Evolutionary conservation across 2,888 invertebrate genomes (phyloP).

Genomic region (Sinohyriopsis cumingii): DNA sequence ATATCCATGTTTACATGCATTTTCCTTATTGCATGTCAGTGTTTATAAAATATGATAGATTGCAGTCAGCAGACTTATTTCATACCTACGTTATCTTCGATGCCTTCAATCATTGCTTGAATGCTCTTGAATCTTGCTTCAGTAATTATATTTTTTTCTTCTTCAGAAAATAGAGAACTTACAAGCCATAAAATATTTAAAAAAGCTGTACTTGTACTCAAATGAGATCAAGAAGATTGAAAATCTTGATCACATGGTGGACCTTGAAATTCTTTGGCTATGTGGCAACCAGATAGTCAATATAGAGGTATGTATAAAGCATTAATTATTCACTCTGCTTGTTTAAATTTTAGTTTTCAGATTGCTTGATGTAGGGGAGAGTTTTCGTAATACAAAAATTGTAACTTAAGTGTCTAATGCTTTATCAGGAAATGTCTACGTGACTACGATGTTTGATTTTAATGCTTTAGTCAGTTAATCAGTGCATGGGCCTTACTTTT

Average conservation of each 20-base stretch:
- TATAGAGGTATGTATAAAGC: constrained; percentile 59
- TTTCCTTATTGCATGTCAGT: no score
- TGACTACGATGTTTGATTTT: no score
- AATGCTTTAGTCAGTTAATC: no score
- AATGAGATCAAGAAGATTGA: constrained; percentile 67
- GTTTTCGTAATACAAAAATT: no score
- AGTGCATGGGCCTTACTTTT: no score
- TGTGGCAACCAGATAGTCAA: constrained; percentile 65
- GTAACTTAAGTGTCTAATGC: no score
- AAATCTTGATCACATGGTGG: constrained; percentile 60
- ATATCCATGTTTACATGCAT: no score
- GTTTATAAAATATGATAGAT: no score
- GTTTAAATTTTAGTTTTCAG: background rate
- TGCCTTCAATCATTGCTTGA: background rate
- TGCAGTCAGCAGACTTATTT: no score
- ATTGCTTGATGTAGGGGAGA: no score
- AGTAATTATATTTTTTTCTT: constrained; percentile 4
- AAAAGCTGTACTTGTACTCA: constrained; percentile 67
- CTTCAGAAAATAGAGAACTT: constrained; percentile 68
- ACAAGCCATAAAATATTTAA: constrained; percentile 50
- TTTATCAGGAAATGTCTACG: no score
- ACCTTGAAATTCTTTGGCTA: constrained; percentile 67
- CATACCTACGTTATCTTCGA: no score
- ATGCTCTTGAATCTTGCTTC: background rate
- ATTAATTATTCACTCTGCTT: background rate